These are phyloP conservation scores for Poecilia velifera DNA, from an alignment of 2,797 vertebrate species.

Conservation along the genomic window DNA sequence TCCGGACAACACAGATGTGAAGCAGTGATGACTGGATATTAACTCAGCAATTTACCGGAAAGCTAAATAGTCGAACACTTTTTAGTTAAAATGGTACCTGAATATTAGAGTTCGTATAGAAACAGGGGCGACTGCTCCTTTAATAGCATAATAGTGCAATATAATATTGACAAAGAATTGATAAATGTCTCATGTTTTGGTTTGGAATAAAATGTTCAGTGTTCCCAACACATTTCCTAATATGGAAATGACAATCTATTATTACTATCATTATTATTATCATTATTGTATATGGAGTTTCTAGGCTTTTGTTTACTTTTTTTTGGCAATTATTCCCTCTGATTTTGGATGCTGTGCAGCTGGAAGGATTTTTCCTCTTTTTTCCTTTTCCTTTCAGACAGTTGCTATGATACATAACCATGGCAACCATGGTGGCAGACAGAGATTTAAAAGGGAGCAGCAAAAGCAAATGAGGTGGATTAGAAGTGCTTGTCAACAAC, in stretches of 20 bases:
- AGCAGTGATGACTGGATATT: background rate
- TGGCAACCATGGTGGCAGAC: background rate
- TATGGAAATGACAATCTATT: background rate
- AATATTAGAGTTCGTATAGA: background rate
- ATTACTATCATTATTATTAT: no score
- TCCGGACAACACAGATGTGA: background rate
- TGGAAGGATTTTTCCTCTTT: background rate
- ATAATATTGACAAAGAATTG: background rate
- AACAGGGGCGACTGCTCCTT: background rate
- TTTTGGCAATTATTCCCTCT: background rate
- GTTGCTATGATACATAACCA: background rate
- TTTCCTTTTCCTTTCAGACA: no score
- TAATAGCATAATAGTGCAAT: background rate
- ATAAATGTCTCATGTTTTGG: background rate
- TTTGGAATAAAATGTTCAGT: background rate
- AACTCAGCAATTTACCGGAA: background rate
- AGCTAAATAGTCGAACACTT: background rate
- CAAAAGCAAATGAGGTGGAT: background rate
- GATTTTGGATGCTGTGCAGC: background rate
- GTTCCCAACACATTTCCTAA: background rate
- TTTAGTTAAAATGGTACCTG: background rate
- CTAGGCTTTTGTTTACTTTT: no score
- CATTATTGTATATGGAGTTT: no score
- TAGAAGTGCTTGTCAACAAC: background rate
- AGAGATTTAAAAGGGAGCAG: background rate